Evolutionary conservation across 2,888 invertebrate species (phyloP), one percentile per base, ranked within the genome.

Genomic region (Torymus texanus): DNA sequence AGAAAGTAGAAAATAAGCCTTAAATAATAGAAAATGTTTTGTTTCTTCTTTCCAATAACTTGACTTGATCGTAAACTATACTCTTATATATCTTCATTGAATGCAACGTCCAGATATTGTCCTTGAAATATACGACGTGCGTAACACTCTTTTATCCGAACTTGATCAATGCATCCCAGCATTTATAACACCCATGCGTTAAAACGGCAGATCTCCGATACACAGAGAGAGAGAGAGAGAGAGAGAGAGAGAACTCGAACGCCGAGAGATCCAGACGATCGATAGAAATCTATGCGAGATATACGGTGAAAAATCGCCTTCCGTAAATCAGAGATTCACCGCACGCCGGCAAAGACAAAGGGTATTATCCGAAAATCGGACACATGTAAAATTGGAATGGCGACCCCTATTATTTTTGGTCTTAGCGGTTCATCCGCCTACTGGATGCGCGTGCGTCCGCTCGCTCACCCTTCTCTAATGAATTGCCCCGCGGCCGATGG

Each of bases 341-440:
- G 51, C 18, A 51, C 21, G 21, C 29, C 29, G n/a, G 59, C 61
- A 58, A 68, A 70, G 66, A 70, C 63, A 71, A 75, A 75, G 65
- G 59, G 29, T 51, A 63, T 74, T 79, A 79, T 74, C 68, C 53
- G 75, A 70, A 63, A 70, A 75, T 79, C 79, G 65, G 75, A 79
- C 79, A 61, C 70, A 75, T 79, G 75, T 75, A 75, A 71, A 79
- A 75, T 79, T 75, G 71, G 75, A 70, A 75, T 72, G n/a, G 65
- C 56, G 53, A 66, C 65, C 58, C 58, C 79, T 75, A 79, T 79
- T 79, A 79, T 71, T 79, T 79, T 71, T 18, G 53, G 79, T 75
- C 75, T 75, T 75, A 75, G 65, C 59, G 58, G 50, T 68, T 16
- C 63, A 74, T 73, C 68, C 62, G 75, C 41, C 53, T 24, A 24